Base-by-base conservation (phyloP, 2,888 invertebrate genomes). In the Sycophila texana region DNA sequence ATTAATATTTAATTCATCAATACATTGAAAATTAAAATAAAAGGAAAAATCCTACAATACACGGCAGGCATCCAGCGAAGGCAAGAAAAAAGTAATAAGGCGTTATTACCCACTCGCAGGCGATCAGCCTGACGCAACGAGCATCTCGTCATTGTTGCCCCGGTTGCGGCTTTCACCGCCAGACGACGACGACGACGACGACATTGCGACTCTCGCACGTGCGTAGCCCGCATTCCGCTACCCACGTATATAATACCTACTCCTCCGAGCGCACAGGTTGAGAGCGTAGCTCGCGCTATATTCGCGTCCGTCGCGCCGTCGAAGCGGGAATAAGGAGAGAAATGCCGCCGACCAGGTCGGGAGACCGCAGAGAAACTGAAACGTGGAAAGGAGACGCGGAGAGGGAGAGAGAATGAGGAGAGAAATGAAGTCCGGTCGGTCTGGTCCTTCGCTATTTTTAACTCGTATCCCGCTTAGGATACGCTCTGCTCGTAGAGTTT, bases 301-400 rank as follows among this genome's bases (percentile, higher is more conserved):
- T 47, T 55, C 49, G 60, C 49, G 60, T 14, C 20, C 12, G 49
- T 10, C 39, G 71, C 39, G 60, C 16, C 16, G 58, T 5, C 22
- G 7, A 57, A 13, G 30, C 65, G 71, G 14, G 47, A 60, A 58
- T 74, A 68, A 53, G 75, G 75, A 75, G 75, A 68, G 75, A 75
- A 75, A 75, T 68, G 67, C 53, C 57, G 30, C 51, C 14, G 58
- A 3, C 39, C n/a, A 4, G 10, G 49, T 7, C 14, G 12, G 67
- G 14, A 7, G 66, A 58, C 47, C 30, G 53, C 39, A 39, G 75
- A 75, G 75, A 61, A 68, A 68, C 58, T 39, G 61, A 68, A 60
- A 58, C n/a, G 66, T 49, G 4, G 20, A 53, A n/a, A 55, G n/a
- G 30, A n/a, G n/a, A n/a, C n/a, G n/a, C n/a, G n/a, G n/a, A 55